These are phyloP conservation scores for Thera britannica DNA, from an alignment of 2,888 invertebrate species.

Conservation along the genomic window DNA sequence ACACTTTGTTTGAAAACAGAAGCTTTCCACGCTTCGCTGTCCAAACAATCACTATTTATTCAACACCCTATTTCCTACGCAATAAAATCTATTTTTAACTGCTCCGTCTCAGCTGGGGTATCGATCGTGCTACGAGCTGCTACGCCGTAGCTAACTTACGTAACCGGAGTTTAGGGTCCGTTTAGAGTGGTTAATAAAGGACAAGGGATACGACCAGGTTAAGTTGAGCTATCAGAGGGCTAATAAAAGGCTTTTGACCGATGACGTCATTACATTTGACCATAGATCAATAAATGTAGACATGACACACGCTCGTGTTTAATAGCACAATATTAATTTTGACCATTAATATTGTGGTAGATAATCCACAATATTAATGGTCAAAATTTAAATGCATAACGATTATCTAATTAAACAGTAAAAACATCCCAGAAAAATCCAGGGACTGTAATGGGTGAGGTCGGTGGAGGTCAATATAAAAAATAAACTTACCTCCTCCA, in stretches of 20 bases:
- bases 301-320: no score
- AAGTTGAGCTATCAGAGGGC: constrained; percentile 15
- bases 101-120: constrained; percentile 34
- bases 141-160: constrained; percentile 25
- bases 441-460: no score
- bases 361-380: no score
- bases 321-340: no score
- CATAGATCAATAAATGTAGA: background rate
- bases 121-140: constrained; percentile 48
- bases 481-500: constrained; percentile 91
- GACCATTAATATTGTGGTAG: no score
- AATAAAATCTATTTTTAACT: constrained; percentile 48
- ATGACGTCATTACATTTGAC: constrained; percentile 15
- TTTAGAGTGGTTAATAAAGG: constrained; percentile 16
- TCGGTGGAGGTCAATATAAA: background rate
- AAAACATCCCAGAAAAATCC: no score
- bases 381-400: no score
- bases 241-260: constrained; percentile 9
- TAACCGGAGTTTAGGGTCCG: constrained; percentile 15
- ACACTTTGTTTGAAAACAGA: constrained; percentile 15
- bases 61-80: constrained; percentile 32
- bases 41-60: constrained; percentile 34
- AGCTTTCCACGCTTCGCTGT: constrained; percentile 24
- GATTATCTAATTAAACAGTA: no score
- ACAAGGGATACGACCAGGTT: constrained; percentile 1